Evolutionary conservation across 1,140 invertebrate species (phyloP).

Genomic region (Meloidogyne hapla): DNA sequence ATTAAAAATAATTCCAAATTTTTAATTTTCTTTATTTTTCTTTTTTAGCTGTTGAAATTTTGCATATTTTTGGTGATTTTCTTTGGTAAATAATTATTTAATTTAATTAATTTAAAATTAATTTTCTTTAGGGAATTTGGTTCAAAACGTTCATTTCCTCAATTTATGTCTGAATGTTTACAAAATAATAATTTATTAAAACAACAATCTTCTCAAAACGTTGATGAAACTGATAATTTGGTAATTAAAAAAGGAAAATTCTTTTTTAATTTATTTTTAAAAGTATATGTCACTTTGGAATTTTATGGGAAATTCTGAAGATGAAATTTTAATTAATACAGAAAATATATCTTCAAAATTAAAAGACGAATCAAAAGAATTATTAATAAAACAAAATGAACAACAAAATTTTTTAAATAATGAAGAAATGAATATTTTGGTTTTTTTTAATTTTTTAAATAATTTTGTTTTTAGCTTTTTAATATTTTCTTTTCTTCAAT

Average conservation of each 20-base stretch:
- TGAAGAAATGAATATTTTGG: conserved; percentile 31
- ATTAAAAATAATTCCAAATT: too few species aligned
- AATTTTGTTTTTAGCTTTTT: conserved; percentile 15
- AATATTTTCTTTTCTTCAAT: conserved; percentile 39
- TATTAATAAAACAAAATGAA: not conserved
- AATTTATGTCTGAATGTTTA: conserved; percentile 6
- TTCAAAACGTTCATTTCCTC: conserved; percentile 7
- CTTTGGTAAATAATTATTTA: conserved; percentile 30
- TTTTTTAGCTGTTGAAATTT: conserved; percentile 30
- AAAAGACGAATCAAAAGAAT: not conserved
- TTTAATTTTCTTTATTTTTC: too few species aligned
- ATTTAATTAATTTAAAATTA: not conserved
- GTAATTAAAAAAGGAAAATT: not conserved
- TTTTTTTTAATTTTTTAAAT: not conserved
- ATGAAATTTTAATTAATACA: not conserved
- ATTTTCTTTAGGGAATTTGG: conserved; percentile 26
- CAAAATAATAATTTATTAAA: not conserved
- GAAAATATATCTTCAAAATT: not conserved
- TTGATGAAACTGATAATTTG: not conserved
- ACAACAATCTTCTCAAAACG: not conserved
- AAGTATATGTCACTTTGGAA: conserved; percentile 5
- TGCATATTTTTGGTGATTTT: conserved; percentile 33
- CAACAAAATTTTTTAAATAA: not conserved
- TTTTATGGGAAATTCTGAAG: conserved; percentile 13
- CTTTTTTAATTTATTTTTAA: not conserved